Percentiles rank a stretch among this genome's conserved stretches.
These are phyloP conservation scores for Otis tarda DNA, from an alignment of 2,113 vertebrate genomes.

Conservation along the genomic window DNA sequence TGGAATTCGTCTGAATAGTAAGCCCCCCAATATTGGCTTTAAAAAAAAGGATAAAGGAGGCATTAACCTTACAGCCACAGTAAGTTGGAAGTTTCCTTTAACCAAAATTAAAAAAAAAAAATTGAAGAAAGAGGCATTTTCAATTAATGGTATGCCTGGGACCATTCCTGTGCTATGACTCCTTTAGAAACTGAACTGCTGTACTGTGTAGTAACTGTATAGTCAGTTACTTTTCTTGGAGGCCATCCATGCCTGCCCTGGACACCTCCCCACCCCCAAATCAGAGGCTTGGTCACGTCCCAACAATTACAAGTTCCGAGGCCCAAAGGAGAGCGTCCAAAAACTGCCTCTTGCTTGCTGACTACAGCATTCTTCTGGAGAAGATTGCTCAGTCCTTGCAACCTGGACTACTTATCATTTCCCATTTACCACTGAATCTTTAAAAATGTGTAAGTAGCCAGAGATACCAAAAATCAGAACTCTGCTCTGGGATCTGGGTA, in stretches of 20 bases:
- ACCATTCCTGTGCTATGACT: not conserved
- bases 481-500: not conserved
- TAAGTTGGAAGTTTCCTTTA: conserved; percentile 70
- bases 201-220: not conserved
- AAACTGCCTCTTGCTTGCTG: not conserved
- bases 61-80: conserved; percentile 97
- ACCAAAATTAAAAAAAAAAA: not conserved
- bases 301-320: not conserved
- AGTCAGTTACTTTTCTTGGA: not conserved
- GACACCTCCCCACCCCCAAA: not conserved
- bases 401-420: not conserved
- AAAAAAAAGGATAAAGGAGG: conserved; percentile 99
- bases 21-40: conserved; percentile 96
- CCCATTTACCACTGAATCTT: not conserved
- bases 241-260: not conserved
- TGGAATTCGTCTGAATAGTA: conserved; percentile 95
- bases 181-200: not conserved
- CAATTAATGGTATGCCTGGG: not conserved
- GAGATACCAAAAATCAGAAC: not conserved
- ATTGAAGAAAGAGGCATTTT: not conserved
- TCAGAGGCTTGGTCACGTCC: not conserved
- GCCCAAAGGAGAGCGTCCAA: not conserved
- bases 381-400: not conserved
- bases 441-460: not conserved
- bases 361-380: not conserved